Base-by-base conservation (phyloP, 2,888 invertebrate genomes). In the Drosophila helvetica region DNA sequence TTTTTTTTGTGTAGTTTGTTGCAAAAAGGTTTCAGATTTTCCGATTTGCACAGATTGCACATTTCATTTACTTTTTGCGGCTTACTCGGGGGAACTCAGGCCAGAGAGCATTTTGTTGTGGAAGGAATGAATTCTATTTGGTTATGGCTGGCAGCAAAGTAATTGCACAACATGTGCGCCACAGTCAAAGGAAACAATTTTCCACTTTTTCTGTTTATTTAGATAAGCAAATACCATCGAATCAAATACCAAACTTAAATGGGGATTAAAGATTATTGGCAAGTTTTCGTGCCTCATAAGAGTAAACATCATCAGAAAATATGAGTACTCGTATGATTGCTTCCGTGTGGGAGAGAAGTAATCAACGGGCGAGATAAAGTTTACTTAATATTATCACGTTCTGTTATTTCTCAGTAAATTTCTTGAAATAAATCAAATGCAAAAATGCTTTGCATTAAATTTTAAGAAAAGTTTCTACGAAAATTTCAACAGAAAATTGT, bases 61-160 rank as follows among this genome's bases (percentile, higher is more conserved):
- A 69, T 67, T 67, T 68, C 53, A 68, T 69, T 68, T 68, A 69
- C 69, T 68, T 68, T 63, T 67, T 67, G 67, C 57, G 51, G 68
- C 68, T 58, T 42, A 10, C 51, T 47, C 42, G 38, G 15, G 57
- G 38, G 66, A 51, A 50, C 45, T 56, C 18, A 17, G 18, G 12
- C n/a, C 33, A n/a, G 25, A 17, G 66, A 67, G 50, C 33, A 55
- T 55, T 66, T 54, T 66, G 66, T 66, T 66, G 67, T 66, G 25
- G 50, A 45, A 25, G 50, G 45, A 62, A 45, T 12, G 33, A 17
- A 61, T 63, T 56, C 51, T 45, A 51, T 51, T 63, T 30, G 15
- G 65, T n/a, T 43, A 33, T 30, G 42, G 30, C 8, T 15, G 66
- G 55, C 25, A 9, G 22, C 43, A 55, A 50, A 50, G 38, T 22